A percentile compares a stretch with the other conserved stretches of the same genome.
Evolutionary conservation across 1,140 invertebrate genomes (phyloP).

Genomic region (Cherax quadricarinatus): DNA sequence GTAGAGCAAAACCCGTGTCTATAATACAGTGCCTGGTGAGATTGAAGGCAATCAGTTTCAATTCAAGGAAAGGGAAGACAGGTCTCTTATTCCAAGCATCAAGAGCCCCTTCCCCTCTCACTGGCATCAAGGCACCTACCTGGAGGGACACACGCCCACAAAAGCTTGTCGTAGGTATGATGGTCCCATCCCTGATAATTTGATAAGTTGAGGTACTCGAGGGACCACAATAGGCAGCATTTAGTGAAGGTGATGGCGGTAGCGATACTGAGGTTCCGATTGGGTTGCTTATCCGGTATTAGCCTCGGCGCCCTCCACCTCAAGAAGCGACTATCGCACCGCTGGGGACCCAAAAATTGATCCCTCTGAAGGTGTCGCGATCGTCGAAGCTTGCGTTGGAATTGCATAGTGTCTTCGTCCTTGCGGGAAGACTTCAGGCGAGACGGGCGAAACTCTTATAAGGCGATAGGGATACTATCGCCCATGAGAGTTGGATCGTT

Average conservation of each 20-base stretch:
- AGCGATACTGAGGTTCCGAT: conserved; percentile 59
- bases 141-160: background rate
- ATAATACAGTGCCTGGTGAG: no score
- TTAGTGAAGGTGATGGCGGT: conserved; percentile 67
- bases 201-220: conserved; percentile 67
- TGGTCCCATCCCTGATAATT: conserved; percentile 65
- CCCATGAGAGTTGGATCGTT: conserved; percentile 11
- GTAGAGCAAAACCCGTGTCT: no score
- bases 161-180: conserved; percentile 44
- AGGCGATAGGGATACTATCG: conserved; percentile 16
- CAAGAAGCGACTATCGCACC: background rate
- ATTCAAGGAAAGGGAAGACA: no score
- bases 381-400: conserved; percentile 40
- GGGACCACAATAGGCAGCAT: conserved; percentile 65
- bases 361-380: background rate
- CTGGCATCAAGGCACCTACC: no score
- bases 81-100: no score
- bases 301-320: conserved; percentile 46
- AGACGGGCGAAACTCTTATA: conserved; percentile 47
- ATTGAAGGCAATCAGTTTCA: no score
- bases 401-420: background rate
- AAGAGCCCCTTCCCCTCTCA: no score
- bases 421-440: background rate
- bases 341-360: background rate
- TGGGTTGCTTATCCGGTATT: conserved; percentile 65